phyloP scores from a whole-genome alignment of 64 coral and sea anemone genomes.

The Dendronephthya gigantea region DNA sequence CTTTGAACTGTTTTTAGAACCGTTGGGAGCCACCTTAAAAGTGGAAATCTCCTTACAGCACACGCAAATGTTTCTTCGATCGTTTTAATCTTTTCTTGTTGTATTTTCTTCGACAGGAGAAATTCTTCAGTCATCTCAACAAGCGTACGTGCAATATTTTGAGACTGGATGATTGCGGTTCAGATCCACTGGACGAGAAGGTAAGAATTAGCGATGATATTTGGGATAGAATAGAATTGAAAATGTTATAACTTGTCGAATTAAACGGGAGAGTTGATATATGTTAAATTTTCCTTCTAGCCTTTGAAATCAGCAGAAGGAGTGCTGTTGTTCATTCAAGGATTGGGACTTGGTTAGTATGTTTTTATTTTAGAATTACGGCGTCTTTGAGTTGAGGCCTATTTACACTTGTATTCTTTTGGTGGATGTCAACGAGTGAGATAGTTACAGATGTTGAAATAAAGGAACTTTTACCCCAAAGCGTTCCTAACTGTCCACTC shows the following conservation, averaged over 20 bases:
- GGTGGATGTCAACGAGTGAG: too few species aligned
- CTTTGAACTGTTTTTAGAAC: too few species aligned
- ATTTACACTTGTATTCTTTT: too few species aligned
- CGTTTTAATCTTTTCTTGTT: not conserved
- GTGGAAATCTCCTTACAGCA: too few species aligned
- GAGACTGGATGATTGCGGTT: slow-evolving; percentile 75
- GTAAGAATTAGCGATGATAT: slow-evolving; percentile 1
- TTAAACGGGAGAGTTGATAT: too few species aligned
- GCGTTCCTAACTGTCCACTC: too few species aligned
- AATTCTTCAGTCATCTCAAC: slow-evolving; percentile 60
- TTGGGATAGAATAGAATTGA: too few species aligned
- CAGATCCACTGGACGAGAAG: slow-evolving; percentile 91
- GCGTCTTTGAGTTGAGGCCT: not conserved
- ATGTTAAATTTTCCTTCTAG: not conserved
- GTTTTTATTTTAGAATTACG: not conserved
- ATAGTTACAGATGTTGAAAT: too few species aligned
- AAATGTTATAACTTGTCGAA: too few species aligned
- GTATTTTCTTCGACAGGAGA: not conserved
- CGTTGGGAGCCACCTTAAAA: too few species aligned
- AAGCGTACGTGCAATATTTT: slow-evolving; percentile 75
- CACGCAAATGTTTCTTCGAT: too few species aligned
- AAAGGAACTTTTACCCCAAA: too few species aligned
- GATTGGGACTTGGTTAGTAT: slow-evolving; percentile 85
- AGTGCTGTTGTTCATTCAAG: slow-evolving; percentile 91
- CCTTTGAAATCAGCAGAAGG: slow-evolving; percentile 78